phyloP scores from a whole-genome alignment of 2,888 invertebrate genomes.

The Drosophila nr. fundita region DNA sequence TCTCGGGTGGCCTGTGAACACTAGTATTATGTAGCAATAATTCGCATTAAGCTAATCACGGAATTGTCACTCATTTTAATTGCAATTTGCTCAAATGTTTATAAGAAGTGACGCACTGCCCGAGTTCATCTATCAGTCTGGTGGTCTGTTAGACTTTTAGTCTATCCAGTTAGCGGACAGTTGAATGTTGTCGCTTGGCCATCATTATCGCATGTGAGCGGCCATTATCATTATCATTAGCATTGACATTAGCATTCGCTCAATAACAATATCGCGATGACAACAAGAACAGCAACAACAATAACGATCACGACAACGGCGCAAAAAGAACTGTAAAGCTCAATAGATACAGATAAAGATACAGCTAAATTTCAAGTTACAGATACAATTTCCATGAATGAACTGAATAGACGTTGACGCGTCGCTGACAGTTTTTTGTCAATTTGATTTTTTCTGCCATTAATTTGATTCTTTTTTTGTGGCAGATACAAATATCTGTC shows the following conservation, averaged over 20 bases:
- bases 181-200: slow-evolving; percentile 31
- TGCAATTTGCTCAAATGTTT: slow-evolving; percentile 33
- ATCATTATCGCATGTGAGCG: slow-evolving; percentile 63
- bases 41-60: slow-evolving; percentile 35
- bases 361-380: slow-evolving; percentile 53
- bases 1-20: slow-evolving; percentile 29
- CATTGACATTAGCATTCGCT: slow-evolving; percentile 48
- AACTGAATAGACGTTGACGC: slow-evolving; percentile 27
- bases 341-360: slow-evolving; percentile 33
- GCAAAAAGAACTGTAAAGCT: slow-evolving; percentile 61
- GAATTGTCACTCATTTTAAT: slow-evolving; percentile 56
- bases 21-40: slow-evolving; percentile 2
- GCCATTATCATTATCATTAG: slow-evolving; percentile 61
- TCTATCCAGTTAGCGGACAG: slow-evolving; percentile 54
- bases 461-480: neutral
- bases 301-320: slow-evolving; percentile 38
- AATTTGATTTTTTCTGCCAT: neutral
- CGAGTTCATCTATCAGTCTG: slow-evolving; percentile 16
- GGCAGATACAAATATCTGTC: neutral
- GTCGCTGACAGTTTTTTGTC: slow-evolving; percentile 5
- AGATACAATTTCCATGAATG: slow-evolving; percentile 44
- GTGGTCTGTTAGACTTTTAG: slow-evolving; percentile 21
- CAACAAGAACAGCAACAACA: slow-evolving; percentile 21
- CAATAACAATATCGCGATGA: slow-evolving; percentile 10
- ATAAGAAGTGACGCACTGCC: slow-evolving; percentile 20